Evolutionary conservation across 2,888 invertebrate species (phyloP), one percentile per base, ranked within the genome.

Genomic region (Cerceris ruficornis): DNA sequence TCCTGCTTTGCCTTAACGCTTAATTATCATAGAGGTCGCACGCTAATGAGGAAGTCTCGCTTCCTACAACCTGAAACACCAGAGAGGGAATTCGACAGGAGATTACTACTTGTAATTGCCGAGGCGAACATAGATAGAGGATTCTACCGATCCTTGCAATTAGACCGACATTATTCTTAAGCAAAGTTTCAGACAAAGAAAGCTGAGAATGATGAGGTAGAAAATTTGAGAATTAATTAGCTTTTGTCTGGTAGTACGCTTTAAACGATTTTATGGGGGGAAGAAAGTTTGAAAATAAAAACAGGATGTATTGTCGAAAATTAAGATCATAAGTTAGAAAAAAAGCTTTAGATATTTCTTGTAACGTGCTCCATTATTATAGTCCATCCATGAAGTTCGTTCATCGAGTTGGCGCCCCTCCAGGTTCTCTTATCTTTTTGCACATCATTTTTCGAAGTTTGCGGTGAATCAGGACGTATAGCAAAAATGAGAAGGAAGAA

Each of bases 351-450:
- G 11, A 28, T 28, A 1, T 1, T 46, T 46, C 11, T 46, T 46
- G 11, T 46, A 11, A 11, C 9, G 1, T 46, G 0, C 46, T 11
- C 46, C 46, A 46, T 14, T 7, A n/a, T n/a, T n/a, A n/a, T 52
- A 52, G 52, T 7, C 7, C 52, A 52, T 52, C 14, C 5, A 7
- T 52, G 52, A 14, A 52, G 14, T 52, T 52, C 14, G 7, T 7
- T 14, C 13, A n/a, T 55, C 54, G 54, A 67, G 67, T 60, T 72
- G 72, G 72, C 67, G 46, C 39, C 15, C n/a, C 14, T 72, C 72
- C 72, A 67, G 60, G 43, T 55, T 67, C 49, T 61, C 46, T 59
- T 49, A 7, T 13, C 7, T n/a, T 13, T 13, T 14, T 7, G 52
- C 52, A n/a, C 52, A 52, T 52, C 52, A 52, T 52, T 52, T 52